These are phyloP conservation scores for Hesperophylax magnus DNA, from an alignment of 1,140 invertebrate genomes.

Conservation along the genomic window DNA sequence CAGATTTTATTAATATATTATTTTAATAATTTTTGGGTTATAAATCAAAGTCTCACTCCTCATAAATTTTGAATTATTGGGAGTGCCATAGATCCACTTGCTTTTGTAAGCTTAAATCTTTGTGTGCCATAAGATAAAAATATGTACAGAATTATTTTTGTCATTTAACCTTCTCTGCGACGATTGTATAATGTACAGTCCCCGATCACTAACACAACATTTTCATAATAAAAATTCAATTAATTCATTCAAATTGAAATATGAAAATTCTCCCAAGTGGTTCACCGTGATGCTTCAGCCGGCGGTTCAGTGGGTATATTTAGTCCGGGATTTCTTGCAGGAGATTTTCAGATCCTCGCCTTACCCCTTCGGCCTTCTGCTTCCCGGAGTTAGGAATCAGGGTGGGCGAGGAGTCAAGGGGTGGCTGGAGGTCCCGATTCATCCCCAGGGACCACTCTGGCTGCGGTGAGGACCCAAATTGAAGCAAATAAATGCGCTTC, in stretches of 20 bases:
- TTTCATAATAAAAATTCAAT: background rate
- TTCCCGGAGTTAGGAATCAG: no score
- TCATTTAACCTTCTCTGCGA: no score
- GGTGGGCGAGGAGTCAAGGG: background rate
- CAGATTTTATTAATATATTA: no score
- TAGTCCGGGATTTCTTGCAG: background rate
- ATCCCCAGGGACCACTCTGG: conserved; percentile 41
- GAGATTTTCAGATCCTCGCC: background rate
- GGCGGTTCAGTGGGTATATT: conserved; percentile 1
- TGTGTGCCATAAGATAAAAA: no score
- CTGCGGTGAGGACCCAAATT: conserved; percentile 48
- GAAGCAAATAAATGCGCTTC: conserved; percentile 54
- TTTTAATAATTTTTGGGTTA: no score
- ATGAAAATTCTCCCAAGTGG: conserved; percentile 25
- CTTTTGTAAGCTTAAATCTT: no score
- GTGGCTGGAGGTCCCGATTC: background rate
- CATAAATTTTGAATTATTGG: no score
- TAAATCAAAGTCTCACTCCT: no score
- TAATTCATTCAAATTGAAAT: conserved; percentile 30
- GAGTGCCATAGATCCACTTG: no score
- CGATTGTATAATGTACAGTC: no score
- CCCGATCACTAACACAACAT: no score
- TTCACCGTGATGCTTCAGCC: background rate
- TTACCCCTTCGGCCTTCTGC: background rate
- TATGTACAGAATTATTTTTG: no score